Conservation (phyloP, 2,113 vertebrate genomes). For the Sceloporus undulatus region DNA sequence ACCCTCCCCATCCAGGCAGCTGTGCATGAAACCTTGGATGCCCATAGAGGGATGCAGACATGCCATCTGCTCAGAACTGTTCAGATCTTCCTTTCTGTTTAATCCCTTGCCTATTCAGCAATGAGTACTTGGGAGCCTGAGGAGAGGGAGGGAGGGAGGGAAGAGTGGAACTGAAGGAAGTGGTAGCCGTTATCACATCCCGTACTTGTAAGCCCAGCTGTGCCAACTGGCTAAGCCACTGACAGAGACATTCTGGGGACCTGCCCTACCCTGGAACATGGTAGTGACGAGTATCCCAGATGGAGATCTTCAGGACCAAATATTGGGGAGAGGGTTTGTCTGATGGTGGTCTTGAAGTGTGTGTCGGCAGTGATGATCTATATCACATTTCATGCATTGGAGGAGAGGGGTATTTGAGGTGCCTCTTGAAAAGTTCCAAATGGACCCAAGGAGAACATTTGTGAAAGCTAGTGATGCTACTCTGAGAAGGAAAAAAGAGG, state of each 20-base stretch:
- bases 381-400: background rate
- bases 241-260: background rate
- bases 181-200: background rate
- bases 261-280: background rate
- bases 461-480: background rate
- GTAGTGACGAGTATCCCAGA: background rate
- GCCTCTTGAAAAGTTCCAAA: background rate
- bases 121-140: background rate
- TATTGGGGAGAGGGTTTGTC: background rate
- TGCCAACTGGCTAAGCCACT: background rate
- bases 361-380: background rate
- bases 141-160: too few relatives aligned
- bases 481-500: background rate
- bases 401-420: background rate
- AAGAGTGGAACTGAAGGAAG: background rate
- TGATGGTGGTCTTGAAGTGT: conserved; percentile 10
- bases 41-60: background rate
- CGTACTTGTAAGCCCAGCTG: background rate
- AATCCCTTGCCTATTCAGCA: background rate
- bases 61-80: conserved; percentile 30
- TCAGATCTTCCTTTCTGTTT: conserved; percentile 25
- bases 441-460: background rate
- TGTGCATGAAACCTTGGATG: conserved; percentile 15
- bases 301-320: background rate
- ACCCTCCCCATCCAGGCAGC: background rate